phyloP scores from a whole-genome alignment of 2,888 invertebrate genomes.

The Aspidapion aeneum region DNA sequence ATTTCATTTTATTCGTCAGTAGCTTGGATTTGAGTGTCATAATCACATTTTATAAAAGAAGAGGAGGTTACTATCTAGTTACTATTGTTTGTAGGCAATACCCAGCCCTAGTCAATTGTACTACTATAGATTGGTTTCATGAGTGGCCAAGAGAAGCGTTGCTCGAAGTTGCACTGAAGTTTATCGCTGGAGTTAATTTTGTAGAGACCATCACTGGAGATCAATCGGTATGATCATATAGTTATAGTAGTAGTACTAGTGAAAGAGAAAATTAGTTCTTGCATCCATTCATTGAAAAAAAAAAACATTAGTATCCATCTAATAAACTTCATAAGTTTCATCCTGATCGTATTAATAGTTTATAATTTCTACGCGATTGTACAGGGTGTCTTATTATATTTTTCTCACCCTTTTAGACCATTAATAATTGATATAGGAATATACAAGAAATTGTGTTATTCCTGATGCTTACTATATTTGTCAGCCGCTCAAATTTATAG shows the following conservation, averaged over 20 bases:
- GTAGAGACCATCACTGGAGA: slow-evolving; percentile 65
- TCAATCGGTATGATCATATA: slow-evolving; percentile 50
- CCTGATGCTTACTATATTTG: too few relatives aligned
- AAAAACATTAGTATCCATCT: background rate
- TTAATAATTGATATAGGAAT: too few relatives aligned
- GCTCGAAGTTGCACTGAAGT: slow-evolving; percentile 84
- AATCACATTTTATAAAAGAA: too few relatives aligned
- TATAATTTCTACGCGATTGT: too few relatives aligned
- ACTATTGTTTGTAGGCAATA: slow-evolving; percentile 74
- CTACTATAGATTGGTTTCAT: slow-evolving; percentile 87
- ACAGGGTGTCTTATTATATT: too few relatives aligned
- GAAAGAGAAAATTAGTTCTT: background rate
- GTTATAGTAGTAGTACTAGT: background rate
- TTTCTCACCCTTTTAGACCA: too few relatives aligned
- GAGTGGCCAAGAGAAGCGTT: slow-evolving; percentile 88
- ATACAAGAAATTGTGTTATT: too few relatives aligned
- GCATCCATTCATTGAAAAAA: background rate
- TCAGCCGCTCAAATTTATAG: too few relatives aligned
- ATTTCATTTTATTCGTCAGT: too few relatives aligned
- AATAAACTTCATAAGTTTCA: background rate
- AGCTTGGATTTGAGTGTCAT: too few relatives aligned
- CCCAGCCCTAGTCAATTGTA: slow-evolving; percentile 82
- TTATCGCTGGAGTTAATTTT: slow-evolving; percentile 69
- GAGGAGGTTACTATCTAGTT: too few relatives aligned
- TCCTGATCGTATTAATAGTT: too few relatives aligned